Percentiles rank a stretch among this genome's conserved stretches.
Evolutionary conservation across 2,797 vertebrate species (phyloP).

Genomic region (Rhinichthys osculus): DNA sequence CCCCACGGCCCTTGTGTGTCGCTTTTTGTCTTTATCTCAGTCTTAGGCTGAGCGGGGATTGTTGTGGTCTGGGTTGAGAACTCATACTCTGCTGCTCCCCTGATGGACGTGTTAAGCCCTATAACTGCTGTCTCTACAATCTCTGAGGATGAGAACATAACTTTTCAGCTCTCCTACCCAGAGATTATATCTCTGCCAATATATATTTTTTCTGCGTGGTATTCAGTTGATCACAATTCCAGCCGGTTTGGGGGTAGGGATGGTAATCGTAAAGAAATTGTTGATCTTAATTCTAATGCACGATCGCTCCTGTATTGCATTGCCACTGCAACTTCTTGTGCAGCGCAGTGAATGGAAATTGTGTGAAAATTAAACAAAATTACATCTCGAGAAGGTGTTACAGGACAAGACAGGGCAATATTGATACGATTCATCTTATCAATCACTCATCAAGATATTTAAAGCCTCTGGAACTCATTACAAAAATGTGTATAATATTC

Average conservation of each 20-base stretch:
- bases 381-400: background rate
- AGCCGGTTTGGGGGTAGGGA: background rate
- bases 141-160: constrained; percentile 40
- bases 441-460: background rate
- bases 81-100: constrained; percentile 49
- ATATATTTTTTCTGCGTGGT: background rate
- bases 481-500: background rate
- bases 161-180: constrained; percentile 24
- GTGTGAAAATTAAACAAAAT: background rate
- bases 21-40: constrained; percentile 55
- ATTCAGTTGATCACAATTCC: background rate
- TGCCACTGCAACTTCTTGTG: background rate
- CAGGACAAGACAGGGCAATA: background rate
- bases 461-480: background rate
- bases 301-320: background rate
- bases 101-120: constrained; percentile 57
- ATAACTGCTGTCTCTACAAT: constrained; percentile 49
- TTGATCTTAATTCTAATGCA: background rate
- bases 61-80: constrained; percentile 54
- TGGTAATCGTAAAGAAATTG: background rate
- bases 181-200: background rate
- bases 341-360: background rate
- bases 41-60: constrained; percentile 42
- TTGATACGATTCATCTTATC: background rate
- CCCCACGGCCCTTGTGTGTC: constrained; percentile 56